Evolutionary conservation across 2,113 vertebrate genomes (phyloP), one percentile per base, ranked within the genome.

Genomic region (Ictidomys tridecemlineatus): DNA sequence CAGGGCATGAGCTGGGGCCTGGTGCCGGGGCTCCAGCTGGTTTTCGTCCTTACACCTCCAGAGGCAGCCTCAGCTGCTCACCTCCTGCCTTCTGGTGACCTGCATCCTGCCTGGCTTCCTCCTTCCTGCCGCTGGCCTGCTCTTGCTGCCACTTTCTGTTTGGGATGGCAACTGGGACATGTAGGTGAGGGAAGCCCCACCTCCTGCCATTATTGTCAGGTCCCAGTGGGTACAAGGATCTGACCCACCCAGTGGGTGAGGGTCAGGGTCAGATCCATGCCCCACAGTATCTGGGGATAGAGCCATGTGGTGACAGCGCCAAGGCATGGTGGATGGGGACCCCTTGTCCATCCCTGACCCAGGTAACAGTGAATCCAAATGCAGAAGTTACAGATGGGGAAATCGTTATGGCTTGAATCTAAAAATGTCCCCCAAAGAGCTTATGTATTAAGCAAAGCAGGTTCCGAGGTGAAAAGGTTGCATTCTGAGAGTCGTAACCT

Each of bases 1-100:
- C 0, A 0, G 26, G 48, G 48, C 48, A 12, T 51, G 0, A 0
- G 17, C 22, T 1, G 4, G 42, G 67, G 8, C 3, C 16, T 12
- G 8, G 20, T 37, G n/a, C 6, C 12, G 30, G 1, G 1, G n/a
- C 45, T 84, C n/a, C 2, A 5, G 4, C 2, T 4, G 1, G 16
- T 8, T 34, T n/a, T 1, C 28, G 12, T 51, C 48, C 48, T 51
- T 51, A 12, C 48, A 5, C 1, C 37, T 34, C 67, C 37, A n/a
- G 17, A 37, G 22, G 20, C 37, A 45, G 39, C 3, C 65, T 69
- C 32, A 28, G 84, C 10, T 0, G 14, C 32, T 72, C 22, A 5
- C 56, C 6, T 45, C 45, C 77, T 93, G 73, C 39, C 70, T 5
- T 80, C 39, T 3, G 30, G 5, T 22, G 42, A 8, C 53, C n/a